phyloP scores from a whole-genome alignment of 2,113 vertebrate species.

The Mesocricetus auratus region DNA sequence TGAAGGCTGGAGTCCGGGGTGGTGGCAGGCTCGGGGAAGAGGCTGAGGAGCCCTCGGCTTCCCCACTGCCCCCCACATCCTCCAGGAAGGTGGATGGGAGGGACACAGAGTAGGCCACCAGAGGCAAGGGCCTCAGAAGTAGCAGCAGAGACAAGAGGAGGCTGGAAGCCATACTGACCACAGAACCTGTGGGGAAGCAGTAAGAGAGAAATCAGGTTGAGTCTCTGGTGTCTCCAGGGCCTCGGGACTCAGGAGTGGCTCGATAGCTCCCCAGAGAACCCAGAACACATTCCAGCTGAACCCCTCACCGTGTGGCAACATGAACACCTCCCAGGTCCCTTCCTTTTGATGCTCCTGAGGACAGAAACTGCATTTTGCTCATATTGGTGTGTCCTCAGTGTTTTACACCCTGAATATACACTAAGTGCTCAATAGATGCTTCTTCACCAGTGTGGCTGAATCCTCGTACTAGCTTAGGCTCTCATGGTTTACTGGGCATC shows the following conservation, averaged over 20 bases:
- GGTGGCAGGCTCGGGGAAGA: conserved; percentile 85
- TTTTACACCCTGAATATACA: background rate
- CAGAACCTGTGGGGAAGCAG: background rate
- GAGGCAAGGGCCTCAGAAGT: conserved; percentile 76
- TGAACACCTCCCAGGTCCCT: background rate
- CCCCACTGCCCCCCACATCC: conserved; percentile 88
- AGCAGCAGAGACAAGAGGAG: conserved; percentile 59
- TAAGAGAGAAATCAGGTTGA: background rate
- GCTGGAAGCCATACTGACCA: conserved; percentile 24
- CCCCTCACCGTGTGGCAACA: rapidly evolving
- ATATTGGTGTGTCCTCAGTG: background rate
- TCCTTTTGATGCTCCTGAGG: background rate
- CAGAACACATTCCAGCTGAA: background rate
- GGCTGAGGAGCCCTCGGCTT: conserved; percentile 86
- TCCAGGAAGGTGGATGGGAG: conserved; percentile 61
- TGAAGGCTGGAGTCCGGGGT: conserved; percentile 10
- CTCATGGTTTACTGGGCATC: background rate
- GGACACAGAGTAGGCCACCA: background rate
- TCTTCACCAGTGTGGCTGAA: background rate
- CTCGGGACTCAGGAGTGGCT: background rate
- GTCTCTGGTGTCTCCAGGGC: background rate
- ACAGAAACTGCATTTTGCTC: background rate
- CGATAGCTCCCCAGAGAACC: background rate
- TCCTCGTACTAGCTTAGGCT: background rate
- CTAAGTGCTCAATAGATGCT: background rate